A percentile compares a stretch with the other conserved stretches of the same genome.
Evolutionary conservation across 2,113 vertebrate genomes (phyloP).

Genomic region (Crotophaga sulcirostris): DNA sequence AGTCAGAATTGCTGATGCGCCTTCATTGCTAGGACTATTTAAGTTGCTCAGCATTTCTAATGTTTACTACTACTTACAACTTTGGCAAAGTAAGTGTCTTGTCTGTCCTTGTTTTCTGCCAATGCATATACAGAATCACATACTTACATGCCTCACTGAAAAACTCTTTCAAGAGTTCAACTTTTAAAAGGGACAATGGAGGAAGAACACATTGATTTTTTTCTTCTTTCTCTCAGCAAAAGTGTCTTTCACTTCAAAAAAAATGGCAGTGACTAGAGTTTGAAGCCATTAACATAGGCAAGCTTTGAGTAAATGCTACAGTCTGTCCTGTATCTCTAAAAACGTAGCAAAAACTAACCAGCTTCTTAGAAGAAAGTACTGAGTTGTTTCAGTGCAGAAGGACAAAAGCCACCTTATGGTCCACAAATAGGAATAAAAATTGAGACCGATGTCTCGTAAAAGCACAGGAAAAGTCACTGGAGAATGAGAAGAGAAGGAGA

Average conservation of each 20-base stretch:
- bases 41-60: background rate
- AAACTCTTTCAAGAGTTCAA: background rate
- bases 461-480: background rate
- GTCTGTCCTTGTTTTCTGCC: background rate
- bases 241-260: background rate
- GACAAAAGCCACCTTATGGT: background rate
- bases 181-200: background rate
- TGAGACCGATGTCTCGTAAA: background rate
- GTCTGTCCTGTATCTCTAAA: background rate
- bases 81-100: background rate
- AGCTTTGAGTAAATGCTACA: background rate
- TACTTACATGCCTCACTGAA: rapidly evolving
- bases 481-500: background rate
- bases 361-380: background rate
- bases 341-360: background rate
- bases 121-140: background rate
- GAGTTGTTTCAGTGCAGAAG: background rate
- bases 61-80: background rate
- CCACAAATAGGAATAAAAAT: background rate
- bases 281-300: background rate
- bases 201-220: background rate
- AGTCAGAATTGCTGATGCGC: background rate
- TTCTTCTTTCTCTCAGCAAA: background rate
- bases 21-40: background rate
- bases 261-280: background rate